Evolutionary conservation across 2,888 invertebrate species (phyloP).

Genomic region (Trachelus iudaicus): DNA sequence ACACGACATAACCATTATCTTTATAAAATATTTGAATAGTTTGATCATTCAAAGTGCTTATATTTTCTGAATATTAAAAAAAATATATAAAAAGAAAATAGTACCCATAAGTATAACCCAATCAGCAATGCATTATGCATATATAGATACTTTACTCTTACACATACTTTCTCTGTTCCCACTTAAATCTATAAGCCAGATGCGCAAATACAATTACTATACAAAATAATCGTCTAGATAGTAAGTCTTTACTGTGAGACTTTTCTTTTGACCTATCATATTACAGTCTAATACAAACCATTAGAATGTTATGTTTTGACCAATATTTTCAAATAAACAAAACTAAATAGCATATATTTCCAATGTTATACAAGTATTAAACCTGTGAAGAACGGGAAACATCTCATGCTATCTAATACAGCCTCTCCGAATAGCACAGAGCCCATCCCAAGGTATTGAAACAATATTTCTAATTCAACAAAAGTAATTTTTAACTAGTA

Average conservation of each 20-base stretch:
- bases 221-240: background rate
- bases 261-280: background rate
- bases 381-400: background rate
- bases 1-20: background rate
- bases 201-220: background rate
- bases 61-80: background rate
- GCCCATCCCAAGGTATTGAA: background rate
- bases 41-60: background rate
- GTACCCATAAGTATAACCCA: background rate
- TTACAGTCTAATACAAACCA: background rate
- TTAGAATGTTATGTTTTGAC: background rate
- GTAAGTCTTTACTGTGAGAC: background rate
- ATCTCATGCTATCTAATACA: background rate
- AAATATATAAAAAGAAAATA: background rate
- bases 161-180: background rate
- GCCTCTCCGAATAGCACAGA: background rate
- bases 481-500: background rate
- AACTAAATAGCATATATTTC: background rate
- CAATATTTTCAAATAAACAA: background rate
- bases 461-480: background rate
- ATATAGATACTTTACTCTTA: background rate
- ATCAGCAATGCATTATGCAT: background rate
- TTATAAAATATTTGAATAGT: background rate
- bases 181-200: background rate
- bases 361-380: background rate